phyloP scores from a whole-genome alignment of 2,797 vertebrate genomes.

The Semaprochilodus insignis region DNA sequence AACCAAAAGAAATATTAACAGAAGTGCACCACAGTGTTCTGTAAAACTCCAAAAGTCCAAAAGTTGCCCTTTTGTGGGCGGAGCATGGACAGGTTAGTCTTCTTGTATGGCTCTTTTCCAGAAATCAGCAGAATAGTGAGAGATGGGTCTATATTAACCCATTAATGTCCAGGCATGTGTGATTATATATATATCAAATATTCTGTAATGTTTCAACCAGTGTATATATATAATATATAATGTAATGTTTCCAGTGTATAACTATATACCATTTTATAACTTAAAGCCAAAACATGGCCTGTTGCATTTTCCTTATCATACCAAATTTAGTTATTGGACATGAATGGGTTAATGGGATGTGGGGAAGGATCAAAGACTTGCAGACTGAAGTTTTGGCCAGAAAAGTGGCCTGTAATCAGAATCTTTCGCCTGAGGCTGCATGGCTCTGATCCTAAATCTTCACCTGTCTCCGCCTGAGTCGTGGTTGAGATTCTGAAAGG shows the following conservation, averaged over 20 bases:
- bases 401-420: constrained; percentile 43
- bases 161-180: not conserved
- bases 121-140: constrained; percentile 39
- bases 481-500: not conserved
- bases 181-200: not conserved
- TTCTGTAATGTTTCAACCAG: not conserved
- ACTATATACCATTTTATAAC: too few species aligned
- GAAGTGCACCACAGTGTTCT: not conserved
- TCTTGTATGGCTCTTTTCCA: constrained; percentile 61
- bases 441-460: constrained; percentile 47
- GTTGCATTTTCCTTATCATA: not conserved
- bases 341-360: constrained; percentile 28
- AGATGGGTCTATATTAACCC: not conserved
- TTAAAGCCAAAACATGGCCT: not conserved
- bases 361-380: constrained; percentile 34
- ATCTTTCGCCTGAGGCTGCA: constrained; percentile 56
- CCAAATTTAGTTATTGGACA: not conserved
- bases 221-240: too few species aligned
- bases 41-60: not conserved
- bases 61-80: not conserved
- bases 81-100: constrained; percentile 53
- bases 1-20: not conserved
- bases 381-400: constrained; percentile 24
- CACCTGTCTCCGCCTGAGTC: constrained; percentile 46
- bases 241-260: too few species aligned